These are phyloP conservation scores for Cavia porcellus DNA, from an alignment of 2,113 vertebrate genomes.

Conservation along the genomic window DNA sequence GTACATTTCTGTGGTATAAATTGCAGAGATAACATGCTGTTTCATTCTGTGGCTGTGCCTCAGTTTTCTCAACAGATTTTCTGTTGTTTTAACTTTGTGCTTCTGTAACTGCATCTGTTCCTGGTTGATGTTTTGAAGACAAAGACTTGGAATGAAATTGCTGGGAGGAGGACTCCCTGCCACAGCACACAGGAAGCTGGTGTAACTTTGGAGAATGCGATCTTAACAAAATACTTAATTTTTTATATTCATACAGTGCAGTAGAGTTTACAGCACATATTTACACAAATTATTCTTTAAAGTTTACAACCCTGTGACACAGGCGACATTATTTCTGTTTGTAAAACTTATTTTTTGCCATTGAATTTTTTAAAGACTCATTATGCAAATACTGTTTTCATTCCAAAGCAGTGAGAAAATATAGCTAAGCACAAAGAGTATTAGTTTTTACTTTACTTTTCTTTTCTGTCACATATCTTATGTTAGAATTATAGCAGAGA, in stretches of 20 bases:
- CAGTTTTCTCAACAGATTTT: neutral
- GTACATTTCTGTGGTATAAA: neutral
- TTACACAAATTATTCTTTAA: slow-evolving; percentile 14
- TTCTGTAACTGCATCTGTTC: neutral
- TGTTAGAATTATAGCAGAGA: neutral
- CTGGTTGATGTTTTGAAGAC: neutral
- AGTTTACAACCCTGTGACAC: neutral
- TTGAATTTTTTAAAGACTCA: slow-evolving; percentile 37
- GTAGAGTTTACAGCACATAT: neutral
- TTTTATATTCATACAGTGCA: neutral
- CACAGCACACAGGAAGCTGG: neutral
- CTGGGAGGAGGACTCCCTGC: neutral
- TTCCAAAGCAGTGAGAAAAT: slow-evolving; percentile 52
- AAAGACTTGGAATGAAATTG: neutral
- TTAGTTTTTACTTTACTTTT: slow-evolving; percentile 26
- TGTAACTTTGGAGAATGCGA: neutral
- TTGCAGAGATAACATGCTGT: neutral
- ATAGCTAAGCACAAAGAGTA: slow-evolving; percentile 33
- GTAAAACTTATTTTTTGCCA: slow-evolving; percentile 15
- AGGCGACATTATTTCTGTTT: neutral
- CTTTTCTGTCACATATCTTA: neutral
- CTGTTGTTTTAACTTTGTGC: neutral
- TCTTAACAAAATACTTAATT: slow-evolving; percentile 38
- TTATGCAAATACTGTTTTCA: slow-evolving; percentile 49
- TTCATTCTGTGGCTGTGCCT: neutral